Percentiles rank a stretch among this genome's conserved stretches.
These are phyloP conservation scores for Capra hircus DNA, from an alignment of 2,113 vertebrate species.

Conservation along the genomic window DNA sequence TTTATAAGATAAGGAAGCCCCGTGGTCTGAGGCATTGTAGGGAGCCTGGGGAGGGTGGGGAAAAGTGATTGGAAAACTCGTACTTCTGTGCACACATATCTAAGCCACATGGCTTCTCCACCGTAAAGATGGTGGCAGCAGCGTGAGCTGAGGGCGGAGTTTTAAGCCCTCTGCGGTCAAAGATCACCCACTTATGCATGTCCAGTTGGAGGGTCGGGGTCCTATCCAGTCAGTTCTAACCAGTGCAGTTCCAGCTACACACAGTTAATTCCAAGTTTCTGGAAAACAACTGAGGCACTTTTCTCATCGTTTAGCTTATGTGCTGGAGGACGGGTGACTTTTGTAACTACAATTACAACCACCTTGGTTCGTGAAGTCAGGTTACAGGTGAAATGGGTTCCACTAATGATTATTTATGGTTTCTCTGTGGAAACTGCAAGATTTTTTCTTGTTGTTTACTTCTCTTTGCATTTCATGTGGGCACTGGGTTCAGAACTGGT, in stretches of 20 bases:
- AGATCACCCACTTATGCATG: neutral
- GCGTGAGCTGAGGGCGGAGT: fast-evolving
- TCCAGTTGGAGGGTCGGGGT: neutral
- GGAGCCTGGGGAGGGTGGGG: neutral
- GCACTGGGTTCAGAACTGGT: neutral
- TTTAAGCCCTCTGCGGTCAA: neutral
- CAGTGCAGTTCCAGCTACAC: neutral
- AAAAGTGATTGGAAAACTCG: neutral
- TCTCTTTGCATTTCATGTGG: neutral
- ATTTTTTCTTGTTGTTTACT: neutral
- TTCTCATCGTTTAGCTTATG: neutral
- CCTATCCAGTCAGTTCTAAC: neutral
- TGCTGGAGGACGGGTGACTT: neutral
- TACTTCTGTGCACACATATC: neutral
- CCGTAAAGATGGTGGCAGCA: fast-evolving
- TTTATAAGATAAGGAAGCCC: neutral
- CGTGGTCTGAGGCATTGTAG: neutral
- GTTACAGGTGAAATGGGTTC: neutral
- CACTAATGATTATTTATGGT: neutral
- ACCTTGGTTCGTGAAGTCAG: neutral
- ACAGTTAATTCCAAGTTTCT: neutral
- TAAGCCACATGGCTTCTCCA: neutral
- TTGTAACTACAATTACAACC: neutral
- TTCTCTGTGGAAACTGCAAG: neutral
- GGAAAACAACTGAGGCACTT: neutral